Evolutionary conservation across 2,888 invertebrate genomes (phyloP).

Genomic region (Trichopoda pennipes): DNA sequence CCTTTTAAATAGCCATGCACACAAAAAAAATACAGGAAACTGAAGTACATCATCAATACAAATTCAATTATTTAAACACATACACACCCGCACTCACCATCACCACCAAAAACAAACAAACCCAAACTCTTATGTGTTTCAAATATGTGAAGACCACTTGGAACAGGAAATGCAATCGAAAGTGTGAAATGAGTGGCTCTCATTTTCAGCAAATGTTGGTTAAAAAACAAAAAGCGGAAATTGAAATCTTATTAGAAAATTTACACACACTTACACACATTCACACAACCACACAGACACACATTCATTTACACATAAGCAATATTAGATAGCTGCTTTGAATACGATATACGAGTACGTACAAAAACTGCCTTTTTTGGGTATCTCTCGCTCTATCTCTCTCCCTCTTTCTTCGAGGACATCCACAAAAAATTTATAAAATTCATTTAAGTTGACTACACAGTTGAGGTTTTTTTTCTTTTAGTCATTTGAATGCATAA

Average conservation of each 20-base stretch:
- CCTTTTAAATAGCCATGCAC: no score
- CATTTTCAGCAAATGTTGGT: conserved; percentile 36
- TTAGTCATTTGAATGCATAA: not conserved
- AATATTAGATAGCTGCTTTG: not conserved
- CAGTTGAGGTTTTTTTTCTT: conserved; percentile 38
- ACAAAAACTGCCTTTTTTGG: no score
- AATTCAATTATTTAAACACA: conserved; percentile 46
- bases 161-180: conserved; percentile 64
- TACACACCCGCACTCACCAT: not conserved
- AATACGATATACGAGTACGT: not conserved
- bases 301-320: conserved; percentile 1
- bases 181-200: conserved; percentile 66
- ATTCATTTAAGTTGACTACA: conserved; percentile 62
- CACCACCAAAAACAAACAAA: not conserved
- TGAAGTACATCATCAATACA: conserved; percentile 38
- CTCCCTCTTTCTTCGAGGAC: conserved; percentile 4
- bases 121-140: not conserved
- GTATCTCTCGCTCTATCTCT: no score
- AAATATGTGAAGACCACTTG: conserved; percentile 47
- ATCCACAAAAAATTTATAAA: conserved; percentile 55
- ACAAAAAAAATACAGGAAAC: conserved; percentile 1
- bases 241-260: conserved; percentile 61
- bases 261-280: not conserved
- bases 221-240: conserved; percentile 58
- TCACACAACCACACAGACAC: not conserved